Evolutionary conservation across 2,113 vertebrate species (phyloP), one percentile per base, ranked within the genome.

Genomic region (Chaetodon trifascialis): DNA sequence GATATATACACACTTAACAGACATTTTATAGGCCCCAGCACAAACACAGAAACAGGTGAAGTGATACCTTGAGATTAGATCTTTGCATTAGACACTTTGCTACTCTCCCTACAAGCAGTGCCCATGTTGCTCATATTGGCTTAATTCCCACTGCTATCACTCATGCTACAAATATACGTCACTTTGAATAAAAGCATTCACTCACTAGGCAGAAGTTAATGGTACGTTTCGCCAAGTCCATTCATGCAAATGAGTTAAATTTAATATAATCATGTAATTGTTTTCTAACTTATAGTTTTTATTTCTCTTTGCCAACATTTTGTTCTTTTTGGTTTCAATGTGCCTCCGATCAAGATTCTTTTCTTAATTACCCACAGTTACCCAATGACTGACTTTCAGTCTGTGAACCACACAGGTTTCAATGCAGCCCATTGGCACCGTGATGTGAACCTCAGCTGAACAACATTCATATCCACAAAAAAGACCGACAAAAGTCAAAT

Each of bases 391-490:
- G 51, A 58, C 11, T 12, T 51, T 63, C 64, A 76, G 71, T 75
- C 93, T 68, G 80, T 63, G 82, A 66, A 67, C 40, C 69, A 44
- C 76, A 81, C 58, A 87, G 66, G 74, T 87, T 83, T 79, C 40
- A 71, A 46, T 6, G 44, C 81, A 78, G 69, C 66, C 59, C 64
- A 54, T 47, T 42, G 59, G 60, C 73, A 60, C 64, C 15, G 2
- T 4, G 11, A 64, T 2, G 49, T 70, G 52, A 69, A 60, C 64
- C 69, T 79, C 85, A 85, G 30, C 54, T 66, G 12, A 70, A 51
- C 72, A 60, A 96, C 95, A 95, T 96, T 96, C 94, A 94, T 93
- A 88, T 54, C 55, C 46, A 90, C 85, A 81, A 85, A 69, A 87
- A 69, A 51, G 5, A 56, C 62, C 78, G 68, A 85, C 38, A 21